Conservation (phyloP, 1,140 invertebrate species). For the Harlomillsia oculata region DNA sequence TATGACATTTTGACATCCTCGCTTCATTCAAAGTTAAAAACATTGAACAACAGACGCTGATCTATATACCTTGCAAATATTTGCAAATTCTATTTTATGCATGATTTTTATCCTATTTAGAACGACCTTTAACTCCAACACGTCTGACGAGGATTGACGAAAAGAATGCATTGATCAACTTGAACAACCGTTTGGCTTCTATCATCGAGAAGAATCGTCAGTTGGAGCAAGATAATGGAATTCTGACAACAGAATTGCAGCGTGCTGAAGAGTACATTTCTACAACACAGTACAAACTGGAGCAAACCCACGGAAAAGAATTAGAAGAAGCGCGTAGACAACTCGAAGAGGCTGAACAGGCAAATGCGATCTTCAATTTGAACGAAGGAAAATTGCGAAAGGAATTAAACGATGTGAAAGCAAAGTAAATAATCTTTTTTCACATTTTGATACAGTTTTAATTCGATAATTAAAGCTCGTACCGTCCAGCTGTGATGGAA, state of each 20-base stretch:
- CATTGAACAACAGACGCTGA: too few relatives aligned
- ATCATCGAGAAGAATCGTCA: constrained; percentile 25
- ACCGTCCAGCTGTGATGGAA: background rate
- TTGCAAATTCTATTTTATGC: too few relatives aligned
- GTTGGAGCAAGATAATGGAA: constrained; percentile 25
- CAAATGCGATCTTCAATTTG: constrained; percentile 17
- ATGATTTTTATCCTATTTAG: constrained; percentile 16
- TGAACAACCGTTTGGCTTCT: constrained; percentile 28
- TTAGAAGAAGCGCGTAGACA: constrained; percentile 18
- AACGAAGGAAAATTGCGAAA: constrained; percentile 16
- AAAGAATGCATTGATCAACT: constrained; percentile 29
- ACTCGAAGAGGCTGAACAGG: constrained; percentile 24
- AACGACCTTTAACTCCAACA: constrained; percentile 26
- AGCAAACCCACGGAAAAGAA: constrained; percentile 24
- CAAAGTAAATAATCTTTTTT: constrained; percentile 15
- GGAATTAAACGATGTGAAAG: constrained; percentile 18
- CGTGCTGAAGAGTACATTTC: too few relatives aligned
- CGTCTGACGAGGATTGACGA: constrained; percentile 26
- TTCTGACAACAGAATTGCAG: constrained; percentile 27
- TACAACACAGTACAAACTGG: too few relatives aligned
- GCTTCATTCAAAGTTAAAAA: too few relatives aligned
- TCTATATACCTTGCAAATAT: too few relatives aligned
- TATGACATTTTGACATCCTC: too few relatives aligned
- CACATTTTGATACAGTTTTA: background rate
- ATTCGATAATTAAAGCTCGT: background rate